Conservation (phyloP, 2,888 invertebrate genomes). For the Stegana nigrithorax region DNA sequence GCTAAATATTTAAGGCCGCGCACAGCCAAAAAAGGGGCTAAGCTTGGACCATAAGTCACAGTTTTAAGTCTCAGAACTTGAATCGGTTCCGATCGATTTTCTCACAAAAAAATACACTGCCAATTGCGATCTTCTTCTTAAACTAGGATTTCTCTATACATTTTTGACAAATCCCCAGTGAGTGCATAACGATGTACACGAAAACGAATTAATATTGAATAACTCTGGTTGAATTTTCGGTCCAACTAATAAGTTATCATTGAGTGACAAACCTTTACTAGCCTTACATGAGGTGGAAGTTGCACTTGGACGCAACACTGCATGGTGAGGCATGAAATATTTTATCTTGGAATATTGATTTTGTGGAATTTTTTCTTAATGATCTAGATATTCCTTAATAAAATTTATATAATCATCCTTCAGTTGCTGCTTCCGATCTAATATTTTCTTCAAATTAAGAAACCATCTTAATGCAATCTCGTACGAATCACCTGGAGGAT, state of each 20-base stretch:
- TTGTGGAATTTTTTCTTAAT: background rate
- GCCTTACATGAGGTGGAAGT: constrained; percentile 9
- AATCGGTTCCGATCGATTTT: background rate
- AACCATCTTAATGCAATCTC: background rate
- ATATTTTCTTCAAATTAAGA: background rate
- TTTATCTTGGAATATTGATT: background rate
- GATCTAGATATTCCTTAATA: constrained; percentile 11
- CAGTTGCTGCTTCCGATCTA: background rate
- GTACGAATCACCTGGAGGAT: background rate
- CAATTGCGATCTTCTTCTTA: constrained; percentile 8
- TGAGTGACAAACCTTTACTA: constrained; percentile 12
- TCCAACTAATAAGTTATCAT: constrained; percentile 17
- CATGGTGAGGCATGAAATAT: constrained; percentile 18
- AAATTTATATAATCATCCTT: constrained; percentile 8
- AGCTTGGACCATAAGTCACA: constrained; percentile 19
- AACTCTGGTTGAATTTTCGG: constrained; percentile 23
- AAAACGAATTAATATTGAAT: constrained; percentile 25
- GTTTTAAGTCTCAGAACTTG: constrained; percentile 14
- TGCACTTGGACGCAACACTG: constrained; percentile 4
- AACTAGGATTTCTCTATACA: constrained; percentile 24
- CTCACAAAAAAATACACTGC: constrained; percentile 21
- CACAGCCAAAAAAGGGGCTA: background rate
- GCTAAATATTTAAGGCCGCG: constrained; percentile 17
- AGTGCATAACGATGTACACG: constrained; percentile 16
- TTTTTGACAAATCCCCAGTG: constrained; percentile 19